Percentiles rank a stretch among this genome's conserved stretches.
These are phyloP conservation scores for Aphaenogaster floridana DNA, from an alignment of 1,140 invertebrate genomes.

Conservation along the genomic window DNA sequence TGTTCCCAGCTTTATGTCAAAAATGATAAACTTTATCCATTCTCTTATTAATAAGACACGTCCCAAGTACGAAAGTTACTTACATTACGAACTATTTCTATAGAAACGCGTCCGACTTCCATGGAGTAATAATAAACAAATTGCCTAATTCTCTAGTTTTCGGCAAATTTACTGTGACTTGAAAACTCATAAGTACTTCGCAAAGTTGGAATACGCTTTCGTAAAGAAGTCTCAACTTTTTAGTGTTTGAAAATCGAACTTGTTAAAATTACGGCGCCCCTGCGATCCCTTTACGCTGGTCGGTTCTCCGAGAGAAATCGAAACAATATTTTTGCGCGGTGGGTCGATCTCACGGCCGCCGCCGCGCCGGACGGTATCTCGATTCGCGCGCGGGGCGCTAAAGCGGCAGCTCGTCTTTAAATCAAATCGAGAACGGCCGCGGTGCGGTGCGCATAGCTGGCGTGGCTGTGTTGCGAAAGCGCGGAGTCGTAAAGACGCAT, in stretches of 20 bases:
- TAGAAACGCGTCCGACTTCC: not conserved
- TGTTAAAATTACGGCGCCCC: not conserved
- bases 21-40: not conserved
- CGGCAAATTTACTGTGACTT: not conserved
- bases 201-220: not conserved
- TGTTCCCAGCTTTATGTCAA: not conserved
- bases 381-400: slow-evolving; percentile 23
- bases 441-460: slow-evolving; percentile 50
- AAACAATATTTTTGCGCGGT: slow-evolving; percentile 12
- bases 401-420: slow-evolving; percentile 63
- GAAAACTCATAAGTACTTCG: not conserved
- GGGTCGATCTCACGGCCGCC: not conserved
- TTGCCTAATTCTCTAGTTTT: not conserved
- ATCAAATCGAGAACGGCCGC: slow-evolving; percentile 53
- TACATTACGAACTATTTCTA: not conserved
- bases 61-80: not conserved
- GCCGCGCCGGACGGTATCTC: slow-evolving; percentile 15
- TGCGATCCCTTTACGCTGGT: not conserved
- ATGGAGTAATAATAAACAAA: not conserved
- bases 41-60: not conserved
- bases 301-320: not conserved
- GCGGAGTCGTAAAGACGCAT: slow-evolving; percentile 73
- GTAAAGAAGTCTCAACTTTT: not conserved
- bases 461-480: slow-evolving; percentile 61
- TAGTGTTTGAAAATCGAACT: not conserved